Base-by-base conservation (phyloP, 2,888 invertebrate species). In the Stictocephala bisonia region DNA sequence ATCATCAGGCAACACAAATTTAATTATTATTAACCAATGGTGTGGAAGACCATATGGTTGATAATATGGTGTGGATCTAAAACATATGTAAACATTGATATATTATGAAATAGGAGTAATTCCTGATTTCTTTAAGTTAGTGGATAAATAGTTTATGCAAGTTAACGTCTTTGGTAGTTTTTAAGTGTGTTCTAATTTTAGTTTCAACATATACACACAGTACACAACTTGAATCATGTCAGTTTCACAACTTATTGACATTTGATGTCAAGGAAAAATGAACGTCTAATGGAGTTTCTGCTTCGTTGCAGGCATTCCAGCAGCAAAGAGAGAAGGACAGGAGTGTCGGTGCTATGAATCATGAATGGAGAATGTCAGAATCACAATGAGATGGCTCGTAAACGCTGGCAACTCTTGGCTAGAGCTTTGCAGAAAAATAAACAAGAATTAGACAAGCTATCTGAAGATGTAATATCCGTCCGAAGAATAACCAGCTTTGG, bases 371-470 rank as follows among this genome's bases (percentile, higher is more conserved):
- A 27, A 29, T 58, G 58, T n/a, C 70, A 71, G 18, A 58, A 71
- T 29, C 70, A 71, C 58, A 41, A 85, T 83, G 85, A 86, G 81
- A 86, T 87, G 76, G 91, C 91, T 22, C 87, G 90, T 75, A 87
- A 88, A 81, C 87, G 91, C 79, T 91, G 91, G 91, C 88, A 88
- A 75, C 88, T 91, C 58, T 84, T 91, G 79, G 91, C 91, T 71
- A 88, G 89, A 78, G 91, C 90, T 51, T 82, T 91, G 76, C 73
- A 73, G 1, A 85, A 84, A 83, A 84, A 71, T 44, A 73, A 72
- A 58, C 72, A 76, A 40, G 85, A 85, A 83, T 84, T 67, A 18
- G 73, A 71, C 44, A 27, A 60, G 27, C 56, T 70, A 18, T 51
- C 72, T 15, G 74, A 74, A 41, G 76, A 77, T 60, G 73, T 76